A percentile compares a stretch with the other conserved stretches of the same genome.
Conservation (phyloP, 2,797 vertebrate genomes). For the Channa striata region DNA sequence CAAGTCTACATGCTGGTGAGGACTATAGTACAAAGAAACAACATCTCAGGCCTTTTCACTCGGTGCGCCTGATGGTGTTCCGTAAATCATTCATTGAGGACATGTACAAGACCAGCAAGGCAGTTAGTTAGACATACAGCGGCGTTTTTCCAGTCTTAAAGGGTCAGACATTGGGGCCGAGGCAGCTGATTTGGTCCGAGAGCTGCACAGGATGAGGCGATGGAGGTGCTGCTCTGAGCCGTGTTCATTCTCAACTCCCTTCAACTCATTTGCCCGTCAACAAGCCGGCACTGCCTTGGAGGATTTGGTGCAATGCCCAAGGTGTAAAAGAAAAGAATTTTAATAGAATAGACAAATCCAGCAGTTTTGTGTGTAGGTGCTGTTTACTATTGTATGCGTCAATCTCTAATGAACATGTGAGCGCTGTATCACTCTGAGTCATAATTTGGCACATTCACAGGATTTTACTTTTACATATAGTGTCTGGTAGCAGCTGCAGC, state of each 20-base stretch:
- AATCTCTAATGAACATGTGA: neutral
- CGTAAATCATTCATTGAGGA: conserved; percentile 76
- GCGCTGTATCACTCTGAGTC: conserved; percentile 1
- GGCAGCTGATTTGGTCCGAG: conserved; percentile 17
- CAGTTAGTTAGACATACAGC: conserved; percentile 53
- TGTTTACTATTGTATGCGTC: neutral
- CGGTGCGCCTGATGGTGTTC: conserved; percentile 40
- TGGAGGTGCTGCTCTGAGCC: conserved; percentile 8
- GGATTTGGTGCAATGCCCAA: conserved; percentile 27
- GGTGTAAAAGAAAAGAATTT: neutral
- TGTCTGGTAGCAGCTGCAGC: conserved; percentile 42
- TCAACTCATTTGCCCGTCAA: conserved; percentile 13
- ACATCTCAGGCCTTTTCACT: conserved; percentile 12
- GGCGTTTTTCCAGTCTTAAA: conserved; percentile 18
- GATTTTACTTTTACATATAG: conserved; percentile 32
- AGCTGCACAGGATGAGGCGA: neutral
- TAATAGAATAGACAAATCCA: neutral
- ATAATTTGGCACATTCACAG: conserved; percentile 22
- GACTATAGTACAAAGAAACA: conserved; percentile 25
- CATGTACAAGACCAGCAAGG: conserved; percentile 47
- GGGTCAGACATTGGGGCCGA: conserved; percentile 28
- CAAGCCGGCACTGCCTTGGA: conserved; percentile 24
- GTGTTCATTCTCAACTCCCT: conserved; percentile 13
- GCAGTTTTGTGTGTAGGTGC: neutral
- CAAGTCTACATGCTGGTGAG: conserved; percentile 29